A percentile compares a stretch with the other conserved stretches of the same genome.
phyloP scores from a whole-genome alignment of 2,113 vertebrate species.

The Stigmatopora nigra region DNA sequence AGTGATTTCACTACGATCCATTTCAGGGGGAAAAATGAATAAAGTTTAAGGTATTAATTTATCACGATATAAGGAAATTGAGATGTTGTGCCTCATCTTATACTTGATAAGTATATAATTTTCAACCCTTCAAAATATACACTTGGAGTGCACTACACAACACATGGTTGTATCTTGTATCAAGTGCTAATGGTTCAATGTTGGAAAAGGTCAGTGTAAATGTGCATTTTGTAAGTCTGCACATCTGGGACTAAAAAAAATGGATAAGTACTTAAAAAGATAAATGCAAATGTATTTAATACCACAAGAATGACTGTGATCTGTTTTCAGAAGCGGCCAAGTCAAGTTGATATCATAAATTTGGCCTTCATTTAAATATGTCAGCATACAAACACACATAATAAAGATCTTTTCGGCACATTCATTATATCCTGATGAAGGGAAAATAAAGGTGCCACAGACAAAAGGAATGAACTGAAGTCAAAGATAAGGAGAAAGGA shows the following conservation, averaged over 20 bases:
- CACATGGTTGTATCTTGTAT: background rate
- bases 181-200: background rate
- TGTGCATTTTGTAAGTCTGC: background rate
- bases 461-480: slow-evolving; percentile 12
- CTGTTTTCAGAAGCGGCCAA: slow-evolving; percentile 36
- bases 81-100: no score
- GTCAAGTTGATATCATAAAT: slow-evolving; percentile 65
- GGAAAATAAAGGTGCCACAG: slow-evolving; percentile 9
- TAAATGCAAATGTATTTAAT: background rate
- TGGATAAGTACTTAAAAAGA: background rate
- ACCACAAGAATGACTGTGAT: slow-evolving; percentile 16
- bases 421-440: slow-evolving; percentile 30
- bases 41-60: no score
- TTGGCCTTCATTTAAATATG: slow-evolving; percentile 56
- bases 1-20: no score
- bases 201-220: background rate
- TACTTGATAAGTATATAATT: no score
- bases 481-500: slow-evolving; percentile 2
- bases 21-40: no score
- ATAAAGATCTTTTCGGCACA: slow-evolving; percentile 42
- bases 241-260: background rate
- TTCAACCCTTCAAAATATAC: no score
- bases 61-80: no score
- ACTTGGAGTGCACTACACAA: no score
- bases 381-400: slow-evolving; percentile 58